Percentiles rank a stretch among this genome's conserved stretches.
Evolutionary conservation across 2,888 invertebrate genomes (phyloP).

Genomic region (Cistogaster globosa): DNA sequence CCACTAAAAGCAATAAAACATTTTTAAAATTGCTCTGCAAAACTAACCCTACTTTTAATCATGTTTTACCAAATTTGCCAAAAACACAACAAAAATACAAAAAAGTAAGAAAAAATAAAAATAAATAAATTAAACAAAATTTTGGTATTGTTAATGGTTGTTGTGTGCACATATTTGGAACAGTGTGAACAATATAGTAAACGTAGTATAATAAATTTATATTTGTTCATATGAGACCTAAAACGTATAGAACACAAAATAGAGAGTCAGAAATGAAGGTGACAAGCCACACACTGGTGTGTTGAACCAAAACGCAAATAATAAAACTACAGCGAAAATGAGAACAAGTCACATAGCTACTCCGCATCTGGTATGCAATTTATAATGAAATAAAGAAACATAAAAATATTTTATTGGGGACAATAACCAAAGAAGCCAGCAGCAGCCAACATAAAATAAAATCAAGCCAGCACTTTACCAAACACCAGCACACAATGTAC

Average conservation of each 20-base stretch:
- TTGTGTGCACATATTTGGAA: constrained; percentile 12
- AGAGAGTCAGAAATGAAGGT: constrained; percentile 55
- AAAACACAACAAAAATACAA: constrained; percentile 6
- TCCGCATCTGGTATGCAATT: constrained; percentile 14
- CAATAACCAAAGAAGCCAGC: constrained; percentile 41
- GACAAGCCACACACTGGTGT: constrained; percentile 66
- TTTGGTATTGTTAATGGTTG: constrained; percentile 43
- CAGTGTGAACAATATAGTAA: constrained; percentile 14
- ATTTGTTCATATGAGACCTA: constrained; percentile 16
- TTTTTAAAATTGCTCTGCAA: constrained; percentile 48
- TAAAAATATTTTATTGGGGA: constrained; percentile 40
- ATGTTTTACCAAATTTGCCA: constrained; percentile 52
- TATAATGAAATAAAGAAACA: constrained; percentile 18
- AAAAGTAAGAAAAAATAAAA: not conserved
- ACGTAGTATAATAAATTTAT: constrained; percentile 35
- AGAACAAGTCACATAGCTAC: not conserved
- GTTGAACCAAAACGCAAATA: constrained; percentile 80
- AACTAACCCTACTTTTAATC: constrained; percentile 31
- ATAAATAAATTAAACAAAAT: constrained; percentile 10
- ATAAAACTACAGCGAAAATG: constrained; percentile 29
- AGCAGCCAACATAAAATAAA: constrained; percentile 9
- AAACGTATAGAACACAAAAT: not conserved
- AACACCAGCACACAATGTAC: not conserved
- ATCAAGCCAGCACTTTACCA: constrained; percentile 4
- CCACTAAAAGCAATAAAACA: constrained; percentile 58